Evolutionary conservation across 2,113 vertebrate species (phyloP), one percentile per base, ranked within the genome.

Genomic region (Lathamus discolor): DNA sequence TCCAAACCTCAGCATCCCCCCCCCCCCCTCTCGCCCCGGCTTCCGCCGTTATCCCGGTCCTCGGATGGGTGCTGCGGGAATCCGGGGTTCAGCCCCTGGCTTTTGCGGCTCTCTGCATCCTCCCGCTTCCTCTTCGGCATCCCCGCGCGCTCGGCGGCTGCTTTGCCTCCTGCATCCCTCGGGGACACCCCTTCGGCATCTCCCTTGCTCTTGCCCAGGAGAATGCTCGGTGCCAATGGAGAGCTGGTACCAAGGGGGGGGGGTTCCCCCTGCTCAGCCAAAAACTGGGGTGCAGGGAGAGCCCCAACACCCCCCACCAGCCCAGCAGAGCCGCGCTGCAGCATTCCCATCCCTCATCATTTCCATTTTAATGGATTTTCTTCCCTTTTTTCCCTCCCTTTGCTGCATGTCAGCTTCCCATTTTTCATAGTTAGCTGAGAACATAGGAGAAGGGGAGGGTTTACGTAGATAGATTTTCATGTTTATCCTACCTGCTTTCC

Each of bases 321-420:
- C 52, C 52, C 31, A 5, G 39, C 54, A 41, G 88, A 70, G 77
- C 57, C 0, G 10, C 3, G 13, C 82, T 33, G 91, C 94, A 81
- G 78, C 48, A 6, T 79, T 83, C 78, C 63, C 76, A 67, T 55
- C 75, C 55, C 92, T 54, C 72, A 75, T 54, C 17, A 93, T 97
- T 97, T 93, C 96, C 93, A 96, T 94, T 93, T 96, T 93, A 95
- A 96, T 95, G 73, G 95, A 87, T 95, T 93, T 95, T 81, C 72
- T 83, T 59, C 55, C 92, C n/a, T 52, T 64, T 64, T 62, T 93
- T 86, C 68, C 59, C 70, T 35, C 62, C 67, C 7, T 94, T 79
- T 83, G 89, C 93, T 68, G 79, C 64, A 64, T 94, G 92, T 90
- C 95, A 96, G 94, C 93, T 95, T 90, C 92, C 92, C 94, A 93